These are phyloP conservation scores for Sebastes schlegelii DNA, from an alignment of 2,113 vertebrate genomes.

Conservation along the genomic window DNA sequence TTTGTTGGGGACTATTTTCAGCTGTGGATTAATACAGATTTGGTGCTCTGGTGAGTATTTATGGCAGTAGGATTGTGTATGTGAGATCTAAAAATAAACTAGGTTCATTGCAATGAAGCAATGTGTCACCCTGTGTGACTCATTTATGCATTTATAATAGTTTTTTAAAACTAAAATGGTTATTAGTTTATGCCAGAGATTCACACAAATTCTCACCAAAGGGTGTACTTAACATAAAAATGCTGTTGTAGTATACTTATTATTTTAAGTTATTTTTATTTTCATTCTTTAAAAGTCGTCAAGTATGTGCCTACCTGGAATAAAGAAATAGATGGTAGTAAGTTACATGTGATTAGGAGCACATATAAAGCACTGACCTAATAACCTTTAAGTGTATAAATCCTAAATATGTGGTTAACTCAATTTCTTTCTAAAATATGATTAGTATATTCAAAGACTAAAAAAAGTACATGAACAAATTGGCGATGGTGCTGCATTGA, in stretches of 20 bases:
- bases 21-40: background rate
- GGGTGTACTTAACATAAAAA: too few species aligned
- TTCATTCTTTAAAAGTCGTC: too few species aligned
- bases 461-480: background rate
- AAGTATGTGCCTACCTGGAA: background rate
- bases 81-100: background rate
- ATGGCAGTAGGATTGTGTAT: background rate
- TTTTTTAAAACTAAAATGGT: background rate
- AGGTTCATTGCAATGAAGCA: background rate
- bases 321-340: too few species aligned
- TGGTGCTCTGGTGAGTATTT: background rate
- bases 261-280: too few species aligned
- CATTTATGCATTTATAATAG: background rate
- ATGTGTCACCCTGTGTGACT: background rate
- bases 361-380: background rate
- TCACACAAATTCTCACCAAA: too few species aligned
- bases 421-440: background rate
- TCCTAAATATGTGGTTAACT: background rate
- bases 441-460: background rate
- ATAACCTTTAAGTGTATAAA: background rate
- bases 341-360: background rate
- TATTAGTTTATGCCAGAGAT: too few species aligned
- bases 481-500: background rate
- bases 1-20: slow-evolving; percentile 2
- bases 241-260: too few species aligned